Conservation (phyloP, 2,888 invertebrate genomes). For the Leptopilina myrica region DNA sequence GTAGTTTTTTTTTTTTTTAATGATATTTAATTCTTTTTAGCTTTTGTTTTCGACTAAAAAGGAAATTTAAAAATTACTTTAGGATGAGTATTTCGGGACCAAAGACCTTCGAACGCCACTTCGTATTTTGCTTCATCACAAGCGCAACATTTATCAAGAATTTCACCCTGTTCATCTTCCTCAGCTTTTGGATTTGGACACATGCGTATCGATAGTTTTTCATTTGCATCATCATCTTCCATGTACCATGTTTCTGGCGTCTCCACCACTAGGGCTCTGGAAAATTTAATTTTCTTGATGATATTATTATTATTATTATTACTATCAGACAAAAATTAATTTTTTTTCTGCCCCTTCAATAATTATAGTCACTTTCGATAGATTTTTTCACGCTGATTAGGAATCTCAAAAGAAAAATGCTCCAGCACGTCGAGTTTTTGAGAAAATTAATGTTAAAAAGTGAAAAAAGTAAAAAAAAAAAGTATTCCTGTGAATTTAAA, state of each 20-base stretch:
- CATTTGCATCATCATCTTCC: constrained; percentile 78
- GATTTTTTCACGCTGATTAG: no score
- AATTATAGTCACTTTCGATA: no score
- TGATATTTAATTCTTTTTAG: neutral
- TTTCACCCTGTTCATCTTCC: constrained; percentile 78
- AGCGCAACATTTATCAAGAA: constrained; percentile 86
- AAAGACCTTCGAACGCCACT: constrained; percentile 93
- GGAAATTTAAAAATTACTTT: constrained; percentile 80
- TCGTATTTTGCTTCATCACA: constrained; percentile 98
- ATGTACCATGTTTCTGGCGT: constrained; percentile 90
- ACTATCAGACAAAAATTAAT: no score
- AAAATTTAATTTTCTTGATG: neutral
- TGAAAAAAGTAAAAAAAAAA: no score
- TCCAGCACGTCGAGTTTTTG: no score
- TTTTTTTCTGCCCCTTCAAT: no score
- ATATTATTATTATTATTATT: no score
- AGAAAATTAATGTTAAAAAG: no score
- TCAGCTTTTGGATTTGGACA: constrained; percentile 86
- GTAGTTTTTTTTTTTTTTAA: no score
- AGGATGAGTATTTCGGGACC: constrained; percentile 97
- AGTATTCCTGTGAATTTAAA: no score
- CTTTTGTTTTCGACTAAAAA: no score
- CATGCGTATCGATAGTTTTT: constrained; percentile 86
- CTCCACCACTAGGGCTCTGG: constrained; percentile 91
- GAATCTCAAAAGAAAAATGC: no score